Conservation (phyloP, 2,797 vertebrate genomes). For the Cheirogaleus major region DNA sequence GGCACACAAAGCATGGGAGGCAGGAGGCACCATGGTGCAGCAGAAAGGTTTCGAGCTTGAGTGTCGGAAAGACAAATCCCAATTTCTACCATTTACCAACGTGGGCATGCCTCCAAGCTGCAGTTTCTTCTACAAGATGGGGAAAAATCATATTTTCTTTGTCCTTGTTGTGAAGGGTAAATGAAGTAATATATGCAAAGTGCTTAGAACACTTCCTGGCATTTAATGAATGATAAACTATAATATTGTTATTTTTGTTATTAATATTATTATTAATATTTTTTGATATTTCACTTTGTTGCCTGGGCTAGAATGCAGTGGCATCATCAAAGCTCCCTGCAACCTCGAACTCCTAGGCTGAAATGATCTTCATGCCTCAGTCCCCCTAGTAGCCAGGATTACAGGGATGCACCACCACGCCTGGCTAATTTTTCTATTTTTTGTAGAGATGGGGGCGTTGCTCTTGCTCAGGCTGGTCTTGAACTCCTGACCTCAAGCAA, state of each 20-base stretch:
- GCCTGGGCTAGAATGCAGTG: not conserved
- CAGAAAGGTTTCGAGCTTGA: not conserved
- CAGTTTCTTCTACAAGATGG: not conserved
- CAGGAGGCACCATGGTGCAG: not conserved
- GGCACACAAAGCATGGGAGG: not conserved
- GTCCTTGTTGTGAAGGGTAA: not conserved
- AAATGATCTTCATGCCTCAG: not conserved
- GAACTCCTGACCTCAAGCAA: not conserved
- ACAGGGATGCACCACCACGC: fast-evolving
- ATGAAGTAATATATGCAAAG: not conserved
- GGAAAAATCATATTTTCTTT: not conserved
- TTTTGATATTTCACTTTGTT: not conserved
- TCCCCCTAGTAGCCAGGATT: not conserved
- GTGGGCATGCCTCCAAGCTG: not conserved
- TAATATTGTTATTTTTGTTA: not conserved
- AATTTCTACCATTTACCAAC: not conserved
- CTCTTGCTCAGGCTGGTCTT: not conserved
- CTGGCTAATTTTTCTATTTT: not conserved
- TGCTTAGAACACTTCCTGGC: not conserved
- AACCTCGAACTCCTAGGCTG: not conserved
- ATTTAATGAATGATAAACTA: not conserved
- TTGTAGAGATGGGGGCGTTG: not conserved
- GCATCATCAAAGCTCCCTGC: not conserved
- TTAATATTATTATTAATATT: not conserved
- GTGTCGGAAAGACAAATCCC: not conserved